These are phyloP conservation scores for Drosophila tristis DNA, from an alignment of 1,140 invertebrate genomes.

Conservation along the genomic window DNA sequence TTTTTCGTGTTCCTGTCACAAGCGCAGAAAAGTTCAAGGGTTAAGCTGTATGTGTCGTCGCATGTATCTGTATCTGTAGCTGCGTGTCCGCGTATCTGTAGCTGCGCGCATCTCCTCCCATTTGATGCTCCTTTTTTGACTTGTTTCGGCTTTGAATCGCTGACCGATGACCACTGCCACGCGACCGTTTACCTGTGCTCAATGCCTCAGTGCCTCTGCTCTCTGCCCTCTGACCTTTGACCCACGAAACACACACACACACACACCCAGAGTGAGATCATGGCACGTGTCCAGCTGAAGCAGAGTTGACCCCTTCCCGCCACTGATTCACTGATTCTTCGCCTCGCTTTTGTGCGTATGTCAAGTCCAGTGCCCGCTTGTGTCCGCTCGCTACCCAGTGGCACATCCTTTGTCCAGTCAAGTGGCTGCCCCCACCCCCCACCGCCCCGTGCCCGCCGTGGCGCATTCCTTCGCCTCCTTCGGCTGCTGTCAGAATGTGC, in stretches of 20 bases:
- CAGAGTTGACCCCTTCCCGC: neutral
- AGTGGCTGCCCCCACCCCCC: constrained; percentile 43
- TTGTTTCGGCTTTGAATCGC: neutral
- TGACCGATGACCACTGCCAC: constrained; percentile 9
- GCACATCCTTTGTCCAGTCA: constrained; percentile 73
- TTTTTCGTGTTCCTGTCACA: constrained; percentile 53
- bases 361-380: constrained; percentile 59
- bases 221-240: no score
- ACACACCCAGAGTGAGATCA: neutral
- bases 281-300: constrained; percentile 5
- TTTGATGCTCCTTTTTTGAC: neutral
- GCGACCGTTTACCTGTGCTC: no score
- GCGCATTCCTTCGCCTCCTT: constrained; percentile 48
- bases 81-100: neutral
- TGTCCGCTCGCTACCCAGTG: constrained; percentile 1
- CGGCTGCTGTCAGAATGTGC: constrained; percentile 32
- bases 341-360: constrained; percentile 66
- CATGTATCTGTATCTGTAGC: constrained; percentile 4
- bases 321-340: constrained; percentile 5
- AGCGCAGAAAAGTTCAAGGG: constrained; percentile 75
- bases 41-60: constrained; percentile 52
- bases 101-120: neutral
- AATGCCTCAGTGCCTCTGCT: no score
- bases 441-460: neutral
- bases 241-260: no score